Evolutionary conservation across 2,888 invertebrate genomes (phyloP).

Genomic region (Polydrusus cervinus): DNA sequence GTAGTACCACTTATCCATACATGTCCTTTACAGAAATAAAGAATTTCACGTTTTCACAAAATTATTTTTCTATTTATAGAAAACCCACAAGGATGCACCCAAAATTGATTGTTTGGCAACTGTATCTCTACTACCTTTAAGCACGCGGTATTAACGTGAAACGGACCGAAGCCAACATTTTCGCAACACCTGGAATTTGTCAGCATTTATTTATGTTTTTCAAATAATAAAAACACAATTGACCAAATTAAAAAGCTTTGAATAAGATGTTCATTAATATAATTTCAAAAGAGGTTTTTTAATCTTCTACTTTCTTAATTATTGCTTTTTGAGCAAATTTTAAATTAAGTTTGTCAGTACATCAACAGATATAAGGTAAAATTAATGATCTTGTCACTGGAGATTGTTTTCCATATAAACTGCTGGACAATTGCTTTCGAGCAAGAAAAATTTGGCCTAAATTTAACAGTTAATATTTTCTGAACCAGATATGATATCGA

Average conservation of each 20-base stretch:
- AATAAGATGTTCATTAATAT: too few relatives aligned
- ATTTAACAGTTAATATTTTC: too few relatives aligned
- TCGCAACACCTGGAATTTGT: constrained; percentile 13
- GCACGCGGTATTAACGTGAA: constrained; percentile 6
- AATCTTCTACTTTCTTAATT: too few relatives aligned
- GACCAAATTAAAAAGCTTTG: background rate
- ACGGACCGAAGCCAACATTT: constrained; percentile 4
- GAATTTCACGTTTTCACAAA: background rate
- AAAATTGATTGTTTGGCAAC: constrained; percentile 24
- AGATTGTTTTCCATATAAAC: too few relatives aligned
- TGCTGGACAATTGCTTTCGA: too few relatives aligned
- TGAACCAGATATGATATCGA: too few relatives aligned
- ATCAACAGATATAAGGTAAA: too few relatives aligned
- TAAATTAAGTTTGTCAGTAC: too few relatives aligned
- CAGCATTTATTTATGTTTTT: background rate
- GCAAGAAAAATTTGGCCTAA: too few relatives aligned
- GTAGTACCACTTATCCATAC: background rate
- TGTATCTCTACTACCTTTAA: background rate
- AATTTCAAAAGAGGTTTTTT: too few relatives aligned
- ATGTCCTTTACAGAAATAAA: background rate
- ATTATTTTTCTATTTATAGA: constrained; percentile 1
- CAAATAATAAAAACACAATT: background rate
- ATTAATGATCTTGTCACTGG: too few relatives aligned
- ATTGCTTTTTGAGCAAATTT: too few relatives aligned
- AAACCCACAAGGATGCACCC: background rate